These are phyloP conservation scores for Actinia equina DNA, from an alignment of 64 coral and sea anemone species.

Conservation along the genomic window DNA sequence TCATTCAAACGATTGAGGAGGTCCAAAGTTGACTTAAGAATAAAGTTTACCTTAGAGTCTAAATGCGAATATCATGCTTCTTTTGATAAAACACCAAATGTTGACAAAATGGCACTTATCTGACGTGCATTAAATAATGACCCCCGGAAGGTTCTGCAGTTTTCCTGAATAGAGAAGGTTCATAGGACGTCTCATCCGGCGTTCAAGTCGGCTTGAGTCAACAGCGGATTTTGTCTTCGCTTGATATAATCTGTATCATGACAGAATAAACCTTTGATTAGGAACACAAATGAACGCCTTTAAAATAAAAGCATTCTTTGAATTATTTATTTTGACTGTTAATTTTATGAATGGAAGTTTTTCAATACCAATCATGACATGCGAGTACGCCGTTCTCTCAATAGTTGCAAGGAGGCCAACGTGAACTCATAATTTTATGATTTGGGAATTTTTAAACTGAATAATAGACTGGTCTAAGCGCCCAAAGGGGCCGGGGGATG, in stretches of 20 bases:
- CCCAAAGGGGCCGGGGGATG: no score
- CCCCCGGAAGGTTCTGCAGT: not conserved
- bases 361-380: no score
- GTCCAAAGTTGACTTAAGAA: not conserved
- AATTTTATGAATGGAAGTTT: no score
- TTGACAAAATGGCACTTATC: not conserved
- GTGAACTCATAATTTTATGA: no score
- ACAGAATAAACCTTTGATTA: not conserved
- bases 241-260: not conserved
- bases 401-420: no score
- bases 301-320: no score
- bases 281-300: not conserved
- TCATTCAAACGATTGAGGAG: not conserved
- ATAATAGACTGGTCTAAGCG: no score
- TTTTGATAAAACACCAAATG: not conserved
- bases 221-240: not conserved
- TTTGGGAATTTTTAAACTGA: no score
- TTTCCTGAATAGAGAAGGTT: not conserved
- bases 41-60: not conserved
- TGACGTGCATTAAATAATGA: no score
- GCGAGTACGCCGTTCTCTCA: no score
- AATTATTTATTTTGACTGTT: no score
- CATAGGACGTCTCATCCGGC: not conserved
- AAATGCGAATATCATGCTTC: not conserved
- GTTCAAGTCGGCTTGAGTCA: not conserved